These are phyloP conservation scores for Zonotrichia albicollis DNA, from an alignment of 2,797 vertebrate species.

Conservation along the genomic window DNA sequence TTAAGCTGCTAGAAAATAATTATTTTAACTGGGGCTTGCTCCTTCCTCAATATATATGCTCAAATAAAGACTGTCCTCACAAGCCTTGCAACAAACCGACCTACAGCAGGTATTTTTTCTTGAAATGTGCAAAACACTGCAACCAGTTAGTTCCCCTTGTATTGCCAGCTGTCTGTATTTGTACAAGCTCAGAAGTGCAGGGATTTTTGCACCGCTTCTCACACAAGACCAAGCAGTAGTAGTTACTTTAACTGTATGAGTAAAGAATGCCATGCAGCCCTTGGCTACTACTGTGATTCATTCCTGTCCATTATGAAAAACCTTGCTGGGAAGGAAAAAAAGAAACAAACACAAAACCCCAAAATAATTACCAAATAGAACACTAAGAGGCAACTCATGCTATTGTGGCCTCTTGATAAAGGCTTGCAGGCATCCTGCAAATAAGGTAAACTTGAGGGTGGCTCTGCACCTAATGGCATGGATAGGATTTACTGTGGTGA, in stretches of 20 bases:
- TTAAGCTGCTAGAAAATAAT: not conserved
- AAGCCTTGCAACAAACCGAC: not conserved
- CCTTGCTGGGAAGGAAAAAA: not conserved
- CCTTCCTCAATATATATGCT: not conserved
- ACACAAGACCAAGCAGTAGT: not conserved
- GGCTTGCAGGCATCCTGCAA: not conserved
- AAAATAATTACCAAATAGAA: not conserved
- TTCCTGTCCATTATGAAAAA: not conserved
- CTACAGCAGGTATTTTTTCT: not conserved
- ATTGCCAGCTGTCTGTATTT: not conserved
- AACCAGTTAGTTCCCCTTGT: not conserved
- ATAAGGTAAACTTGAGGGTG: fast-evolving
- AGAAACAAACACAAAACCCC: not conserved
- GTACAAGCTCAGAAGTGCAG: not conserved
- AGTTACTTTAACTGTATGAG: not conserved
- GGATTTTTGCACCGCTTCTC: not conserved
- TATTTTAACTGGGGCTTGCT: not conserved
- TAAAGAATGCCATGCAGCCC: not conserved
- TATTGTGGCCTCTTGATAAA: not conserved
- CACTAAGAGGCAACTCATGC: not conserved
- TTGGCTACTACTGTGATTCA: not conserved
- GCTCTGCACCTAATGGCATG: not conserved
- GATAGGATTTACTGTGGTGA: not conserved
- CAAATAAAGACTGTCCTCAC: not conserved
- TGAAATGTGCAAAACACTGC: not conserved